Percentiles rank a stretch among this genome's conserved stretches.
These are phyloP conservation scores for Meteorus colon DNA, from an alignment of 2,888 invertebrate genomes.

Conservation along the genomic window DNA sequence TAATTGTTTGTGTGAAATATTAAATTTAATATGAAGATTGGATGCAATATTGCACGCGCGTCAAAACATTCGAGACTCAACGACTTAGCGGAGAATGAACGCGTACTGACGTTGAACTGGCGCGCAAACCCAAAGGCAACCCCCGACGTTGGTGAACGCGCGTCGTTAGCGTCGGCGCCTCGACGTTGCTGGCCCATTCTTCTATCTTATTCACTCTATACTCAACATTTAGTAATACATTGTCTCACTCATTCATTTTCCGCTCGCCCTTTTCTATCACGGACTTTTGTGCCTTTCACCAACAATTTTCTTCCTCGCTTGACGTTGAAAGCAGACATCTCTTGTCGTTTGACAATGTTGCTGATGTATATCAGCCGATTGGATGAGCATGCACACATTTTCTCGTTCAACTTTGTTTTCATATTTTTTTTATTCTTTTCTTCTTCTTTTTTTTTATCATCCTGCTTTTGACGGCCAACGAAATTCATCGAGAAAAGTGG, in stretches of 20 bases:
- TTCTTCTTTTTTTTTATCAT: background rate
- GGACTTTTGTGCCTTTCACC: conserved; percentile 39
- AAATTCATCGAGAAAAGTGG: background rate
- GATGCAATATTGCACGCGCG: background rate
- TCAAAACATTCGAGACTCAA: conserved; percentile 26
- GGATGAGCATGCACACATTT: background rate
- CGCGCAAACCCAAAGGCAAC: conserved; percentile 47
- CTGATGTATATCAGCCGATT: conserved; percentile 17
- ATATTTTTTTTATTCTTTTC: background rate
- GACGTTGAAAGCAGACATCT: conserved; percentile 30
- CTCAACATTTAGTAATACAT: background rate
- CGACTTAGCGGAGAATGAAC: conserved; percentile 56
- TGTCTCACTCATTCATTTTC: conserved; percentile 1
- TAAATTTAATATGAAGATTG: background rate
- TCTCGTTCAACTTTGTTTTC: background rate
- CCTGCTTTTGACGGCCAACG: background rate
- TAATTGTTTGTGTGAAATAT: too few relatives aligned
- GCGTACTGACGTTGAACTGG: conserved; percentile 58
- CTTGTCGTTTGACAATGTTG: conserved; percentile 20
- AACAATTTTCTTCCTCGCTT: conserved; percentile 45
- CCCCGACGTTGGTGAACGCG: conserved; percentile 19
- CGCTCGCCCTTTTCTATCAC: conserved; percentile 28
- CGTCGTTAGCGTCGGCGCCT: conserved; percentile 51
- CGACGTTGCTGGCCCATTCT: conserved; percentile 2
- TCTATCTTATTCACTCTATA: background rate